Base-by-base conservation (phyloP, 1,140 invertebrate genomes). In the Augochlora pura region DNA sequence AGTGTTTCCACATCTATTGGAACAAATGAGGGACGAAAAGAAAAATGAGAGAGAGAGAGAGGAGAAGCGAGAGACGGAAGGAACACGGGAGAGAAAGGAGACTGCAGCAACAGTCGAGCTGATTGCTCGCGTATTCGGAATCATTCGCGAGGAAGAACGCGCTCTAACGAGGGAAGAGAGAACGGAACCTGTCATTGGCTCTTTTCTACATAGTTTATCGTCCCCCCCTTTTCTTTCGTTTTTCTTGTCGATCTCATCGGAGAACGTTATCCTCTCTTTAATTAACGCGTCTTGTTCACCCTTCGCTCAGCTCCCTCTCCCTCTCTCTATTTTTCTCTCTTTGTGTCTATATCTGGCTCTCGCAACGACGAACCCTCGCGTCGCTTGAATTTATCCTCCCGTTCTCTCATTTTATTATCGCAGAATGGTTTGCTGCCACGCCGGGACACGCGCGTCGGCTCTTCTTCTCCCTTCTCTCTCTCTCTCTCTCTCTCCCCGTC, bases 41-140 rank as follows among this genome's bases (percentile, higher is more conserved):
- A 14, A 49, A 25, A 2, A n/a, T n/a, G 16, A 7, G 3, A 52
- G 18, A 23, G 5, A 16, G n/a, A 25, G 46, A 49, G 12, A 63
- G 59, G 21, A 0, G 49, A 9, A 52, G 12, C 10, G 18, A 52
- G 49, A 52, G 5, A 54, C 16, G 16, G 21, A 27, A 2, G 32
- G 4, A 32, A 32, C 32, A 32, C 32, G 60, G 27, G 60, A 38
- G 60, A 38, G 23, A 27, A 38, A 3, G 9, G 67, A 62, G 16
- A 32, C 1, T 32, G 32, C 4, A 32, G 1, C 32, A 32, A 32
- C 32, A 4, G 74, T 46, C 63, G 38, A 49, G 64, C 72, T 76
- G 76, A 80, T 80, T 76, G 78, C 72, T 75, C 64, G 72, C 54
- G 54, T 63, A 32, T 76, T 75, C 25, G 68, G 63, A 77, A 68